These are phyloP conservation scores for Drosophila lacertosa DNA, from an alignment of 1,140 invertebrate species.

Conservation along the genomic window DNA sequence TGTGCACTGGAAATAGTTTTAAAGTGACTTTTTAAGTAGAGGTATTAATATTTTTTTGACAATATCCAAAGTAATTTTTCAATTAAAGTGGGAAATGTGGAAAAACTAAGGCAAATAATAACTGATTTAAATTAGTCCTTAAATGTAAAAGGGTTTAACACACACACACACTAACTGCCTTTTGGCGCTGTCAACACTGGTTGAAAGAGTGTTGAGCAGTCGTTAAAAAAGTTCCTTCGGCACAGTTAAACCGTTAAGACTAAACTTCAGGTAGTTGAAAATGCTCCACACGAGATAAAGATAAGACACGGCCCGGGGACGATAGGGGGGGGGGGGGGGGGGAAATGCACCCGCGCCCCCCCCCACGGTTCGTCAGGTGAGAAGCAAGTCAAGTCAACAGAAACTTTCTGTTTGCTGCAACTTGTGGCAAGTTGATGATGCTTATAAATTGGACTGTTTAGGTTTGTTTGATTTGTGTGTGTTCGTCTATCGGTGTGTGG, in stretches of 20 bases:
- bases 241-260: neutral
- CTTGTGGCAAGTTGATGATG: slow-evolving; percentile 3
- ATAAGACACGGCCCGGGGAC: neutral
- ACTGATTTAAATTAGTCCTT: no score
- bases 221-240: neutral
- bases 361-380: neutral
- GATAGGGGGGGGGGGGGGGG: no score
- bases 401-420: neutral
- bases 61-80: no score
- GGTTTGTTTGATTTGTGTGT: slow-evolving; percentile 9
- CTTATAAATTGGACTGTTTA: slow-evolving; percentile 4
- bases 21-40: no score
- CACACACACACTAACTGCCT: no score
- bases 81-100: no score
- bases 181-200: neutral
- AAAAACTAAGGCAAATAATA: no score
- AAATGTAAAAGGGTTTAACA: no score
- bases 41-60: no score
- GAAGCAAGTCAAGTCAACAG: neutral
- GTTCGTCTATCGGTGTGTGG: slow-evolving; percentile 8
- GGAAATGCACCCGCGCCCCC: no score
- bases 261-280: neutral
- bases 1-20: no score
- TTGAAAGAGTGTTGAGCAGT: slow-evolving; percentile 2
- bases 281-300: neutral